A percentile compares a stretch with the other conserved stretches of the same genome.
Evolutionary conservation across 2,797 vertebrate species (phyloP).

Genomic region (Eupleurogrammus muticus): DNA sequence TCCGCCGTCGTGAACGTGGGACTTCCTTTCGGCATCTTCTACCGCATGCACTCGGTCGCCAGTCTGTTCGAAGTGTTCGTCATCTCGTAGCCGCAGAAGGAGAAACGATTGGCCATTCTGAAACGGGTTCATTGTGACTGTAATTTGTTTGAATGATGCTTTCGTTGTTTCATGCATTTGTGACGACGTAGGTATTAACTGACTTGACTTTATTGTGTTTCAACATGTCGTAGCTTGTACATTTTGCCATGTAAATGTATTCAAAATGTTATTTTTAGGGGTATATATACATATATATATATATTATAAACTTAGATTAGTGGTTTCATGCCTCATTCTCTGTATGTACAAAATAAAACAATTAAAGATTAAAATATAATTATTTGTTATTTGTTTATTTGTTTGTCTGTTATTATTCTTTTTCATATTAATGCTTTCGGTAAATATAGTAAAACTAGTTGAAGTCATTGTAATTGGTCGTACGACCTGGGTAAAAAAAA

Average conservation of each 20-base stretch:
- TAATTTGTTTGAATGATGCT: slow-evolving; percentile 32
- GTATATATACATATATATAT: background rate
- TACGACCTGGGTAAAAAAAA: too few species aligned
- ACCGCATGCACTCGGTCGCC: slow-evolving; percentile 96
- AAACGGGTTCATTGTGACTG: slow-evolving; percentile 46
- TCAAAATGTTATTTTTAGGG: slow-evolving; percentile 21
- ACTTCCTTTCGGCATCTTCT: slow-evolving; percentile 97
- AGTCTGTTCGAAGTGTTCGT: slow-evolving; percentile 92
- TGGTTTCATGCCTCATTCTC: background rate
- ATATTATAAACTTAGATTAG: slow-evolving; percentile 31
- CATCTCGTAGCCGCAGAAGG: slow-evolving; percentile 49
- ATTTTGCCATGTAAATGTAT: slow-evolving; percentile 34
- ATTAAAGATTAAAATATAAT: background rate
- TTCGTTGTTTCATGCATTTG: slow-evolving; percentile 12
- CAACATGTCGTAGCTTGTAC: background rate
- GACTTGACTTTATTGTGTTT: background rate
- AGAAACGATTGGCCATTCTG: background rate
- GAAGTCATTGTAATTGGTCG: background rate
- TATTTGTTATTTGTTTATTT: background rate
- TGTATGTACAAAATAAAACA: slow-evolving; percentile 42
- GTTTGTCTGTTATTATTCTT: background rate
- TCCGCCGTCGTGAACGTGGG: slow-evolving; percentile 92
- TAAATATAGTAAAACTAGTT: background rate
- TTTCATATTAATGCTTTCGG: background rate
- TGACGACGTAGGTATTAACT: slow-evolving; percentile 7